Evolutionary conservation across 2,797 vertebrate genomes (phyloP).

Genomic region (Molossus alvarezi): DNA sequence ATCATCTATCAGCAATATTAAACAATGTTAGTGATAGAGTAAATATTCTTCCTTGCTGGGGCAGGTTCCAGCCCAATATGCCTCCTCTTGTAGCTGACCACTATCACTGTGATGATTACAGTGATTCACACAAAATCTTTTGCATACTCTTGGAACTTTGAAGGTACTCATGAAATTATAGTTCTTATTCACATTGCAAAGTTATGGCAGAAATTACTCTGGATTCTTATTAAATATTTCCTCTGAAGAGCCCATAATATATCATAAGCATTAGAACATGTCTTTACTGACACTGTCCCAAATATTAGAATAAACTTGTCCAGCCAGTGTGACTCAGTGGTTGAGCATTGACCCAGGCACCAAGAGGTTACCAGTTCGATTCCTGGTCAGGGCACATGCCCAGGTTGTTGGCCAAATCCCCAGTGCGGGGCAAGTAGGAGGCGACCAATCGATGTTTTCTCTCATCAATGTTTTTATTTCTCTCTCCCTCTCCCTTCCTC

Average conservation of each 20-base stretch:
- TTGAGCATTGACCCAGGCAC: too few relatives aligned
- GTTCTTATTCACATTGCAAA: slow-evolving; percentile 1
- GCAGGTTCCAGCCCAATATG: not conserved
- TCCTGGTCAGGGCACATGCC: too few relatives aligned
- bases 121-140: slow-evolving; percentile 7
- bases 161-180: slow-evolving; percentile 6
- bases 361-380: too few relatives aligned
- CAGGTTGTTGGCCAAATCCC: too few relatives aligned
- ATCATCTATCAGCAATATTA: not conserved
- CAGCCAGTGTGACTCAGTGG: too few relatives aligned
- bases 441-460: too few relatives aligned
- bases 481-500: too few relatives aligned
- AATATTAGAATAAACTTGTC: not conserved
- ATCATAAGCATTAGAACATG: not conserved
- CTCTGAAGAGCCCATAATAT: not conserved
- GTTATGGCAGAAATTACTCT: not conserved
- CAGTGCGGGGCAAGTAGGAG: too few relatives aligned
- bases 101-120: not conserved
- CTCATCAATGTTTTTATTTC: too few relatives aligned
- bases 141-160: not conserved
- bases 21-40: not conserved
- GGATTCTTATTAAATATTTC: not conserved
- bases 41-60: not conserved
- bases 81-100: not conserved
- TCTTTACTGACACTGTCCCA: not conserved